These are phyloP conservation scores for Cyphomyrus plagiostoma DNA, from an alignment of 2,113 vertebrate genomes.

Conservation along the genomic window DNA sequence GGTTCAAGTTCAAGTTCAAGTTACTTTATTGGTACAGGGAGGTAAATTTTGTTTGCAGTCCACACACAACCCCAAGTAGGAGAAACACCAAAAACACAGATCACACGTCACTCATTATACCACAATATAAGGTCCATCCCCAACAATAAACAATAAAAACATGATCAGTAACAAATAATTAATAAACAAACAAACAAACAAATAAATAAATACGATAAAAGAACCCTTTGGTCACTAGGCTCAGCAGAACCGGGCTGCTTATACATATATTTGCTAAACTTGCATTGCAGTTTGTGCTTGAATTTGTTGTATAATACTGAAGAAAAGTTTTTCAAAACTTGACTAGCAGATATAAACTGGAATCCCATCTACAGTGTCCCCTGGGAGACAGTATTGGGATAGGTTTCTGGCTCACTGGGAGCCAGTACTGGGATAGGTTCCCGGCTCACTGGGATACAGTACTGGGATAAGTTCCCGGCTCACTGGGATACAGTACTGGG, in stretches of 20 bases:
- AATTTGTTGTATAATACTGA: neutral
- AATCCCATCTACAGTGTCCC: neutral
- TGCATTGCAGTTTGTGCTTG: neutral
- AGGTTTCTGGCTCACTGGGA: neutral
- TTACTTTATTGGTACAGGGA: too few species aligned
- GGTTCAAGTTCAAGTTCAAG: too few species aligned
- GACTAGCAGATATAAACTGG: neutral
- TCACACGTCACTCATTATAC: too few species aligned
- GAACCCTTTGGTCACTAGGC: neutral
- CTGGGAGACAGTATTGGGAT: neutral
- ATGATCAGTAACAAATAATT: too few species aligned
- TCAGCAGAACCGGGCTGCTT: neutral
- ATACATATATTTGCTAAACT: neutral
- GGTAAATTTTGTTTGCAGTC: too few species aligned
- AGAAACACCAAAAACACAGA: too few species aligned
- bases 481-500: neutral
- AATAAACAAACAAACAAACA: too few species aligned
- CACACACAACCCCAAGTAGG: too few species aligned
- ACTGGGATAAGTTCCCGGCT: neutral
- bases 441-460: neutral
- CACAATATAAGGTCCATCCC: too few species aligned
- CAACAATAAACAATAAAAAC: too few species aligned
- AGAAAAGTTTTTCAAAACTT: neutral
- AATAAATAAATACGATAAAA: neutral
- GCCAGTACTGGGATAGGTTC: neutral